Percentiles rank a stretch among this genome's conserved stretches.
phyloP scores from a whole-genome alignment of 2,113 vertebrate species.

The Corythoichthys intestinalis region DNA sequence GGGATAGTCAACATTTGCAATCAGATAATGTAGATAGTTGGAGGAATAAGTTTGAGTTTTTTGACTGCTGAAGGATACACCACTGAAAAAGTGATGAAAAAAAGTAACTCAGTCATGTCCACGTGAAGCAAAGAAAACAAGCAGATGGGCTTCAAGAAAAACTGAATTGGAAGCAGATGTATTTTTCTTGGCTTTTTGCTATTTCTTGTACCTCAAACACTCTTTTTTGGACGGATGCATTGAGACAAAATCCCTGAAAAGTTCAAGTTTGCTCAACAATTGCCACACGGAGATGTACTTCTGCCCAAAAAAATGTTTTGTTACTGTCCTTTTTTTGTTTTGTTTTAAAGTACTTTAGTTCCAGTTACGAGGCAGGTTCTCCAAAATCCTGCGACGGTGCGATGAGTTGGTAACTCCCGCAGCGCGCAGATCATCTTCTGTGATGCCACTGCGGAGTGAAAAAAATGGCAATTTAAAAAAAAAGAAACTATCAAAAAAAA shows the following conservation, averaged over 20 bases:
- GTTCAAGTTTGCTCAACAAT: not conserved
- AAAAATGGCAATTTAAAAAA: not conserved
- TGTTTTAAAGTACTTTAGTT: constrained; percentile 50
- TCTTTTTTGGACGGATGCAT: not conserved
- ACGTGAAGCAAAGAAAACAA: not conserved
- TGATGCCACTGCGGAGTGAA: constrained; percentile 65
- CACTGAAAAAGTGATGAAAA: no score
- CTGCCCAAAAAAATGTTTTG: not conserved
- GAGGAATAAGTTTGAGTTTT: no score
- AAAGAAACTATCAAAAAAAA: no score
- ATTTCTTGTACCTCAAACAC: not conserved
- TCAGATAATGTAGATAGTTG: constrained; percentile 20
- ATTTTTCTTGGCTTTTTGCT: not conserved
- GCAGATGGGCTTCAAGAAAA: not conserved
- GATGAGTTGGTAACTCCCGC: constrained; percentile 62
- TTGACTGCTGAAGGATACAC: no score
- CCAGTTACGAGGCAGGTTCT: constrained; percentile 69
- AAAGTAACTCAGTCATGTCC: no score
- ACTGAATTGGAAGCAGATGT: not conserved
- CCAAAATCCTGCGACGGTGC: constrained; percentile 58
- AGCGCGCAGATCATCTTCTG: constrained; percentile 69
- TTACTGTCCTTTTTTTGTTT: not conserved
- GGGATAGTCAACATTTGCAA: constrained; percentile 34
- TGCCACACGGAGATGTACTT: not conserved
- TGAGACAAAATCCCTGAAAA: constrained; percentile 3